A percentile compares a stretch with the other conserved stretches of the same genome.
Evolutionary conservation across 1,140 invertebrate genomes (phyloP).

Genomic region (Drosophila hydei): DNA sequence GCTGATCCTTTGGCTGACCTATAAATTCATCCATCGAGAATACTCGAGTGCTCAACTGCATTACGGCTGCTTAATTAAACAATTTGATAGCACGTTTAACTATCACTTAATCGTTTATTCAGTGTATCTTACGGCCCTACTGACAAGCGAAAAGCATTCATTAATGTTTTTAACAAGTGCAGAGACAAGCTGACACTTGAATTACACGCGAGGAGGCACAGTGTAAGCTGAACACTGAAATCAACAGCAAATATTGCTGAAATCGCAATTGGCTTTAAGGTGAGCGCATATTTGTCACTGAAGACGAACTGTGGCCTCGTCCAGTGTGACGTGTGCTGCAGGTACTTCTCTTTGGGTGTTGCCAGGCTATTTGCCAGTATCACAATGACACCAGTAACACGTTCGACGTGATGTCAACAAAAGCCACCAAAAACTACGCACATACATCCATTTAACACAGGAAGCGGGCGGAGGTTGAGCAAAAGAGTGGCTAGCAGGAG

Average conservation of each 20-base stretch:
- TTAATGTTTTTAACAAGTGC: constrained; percentile 6
- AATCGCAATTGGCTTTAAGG: background rate
- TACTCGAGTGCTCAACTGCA: constrained; percentile 27
- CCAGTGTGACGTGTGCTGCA: background rate
- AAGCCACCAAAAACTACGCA: constrained; percentile 54
- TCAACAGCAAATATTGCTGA: background rate
- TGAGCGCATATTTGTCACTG: constrained; percentile 12
- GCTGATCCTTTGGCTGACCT: constrained; percentile 17
- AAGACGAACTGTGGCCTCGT: constrained; percentile 21
- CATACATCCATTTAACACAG: constrained; percentile 26
- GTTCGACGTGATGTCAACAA: constrained; percentile 76
- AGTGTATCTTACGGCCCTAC: constrained; percentile 10
- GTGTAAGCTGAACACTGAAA: constrained; percentile 31
- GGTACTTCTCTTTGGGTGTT: background rate
- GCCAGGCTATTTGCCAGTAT: constrained; percentile 45
- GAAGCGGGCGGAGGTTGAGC: too few relatives aligned
- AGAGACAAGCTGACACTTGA: constrained; percentile 10
- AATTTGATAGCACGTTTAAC: constrained; percentile 34
- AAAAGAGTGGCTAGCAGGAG: background rate
- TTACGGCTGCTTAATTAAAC: constrained; percentile 44
- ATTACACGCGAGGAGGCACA: constrained; percentile 21
- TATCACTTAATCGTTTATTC: constrained; percentile 34
- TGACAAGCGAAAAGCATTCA: background rate
- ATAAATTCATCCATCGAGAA: constrained; percentile 44
- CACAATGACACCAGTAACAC: constrained; percentile 67